Evolutionary conservation across 2,113 vertebrate genomes (phyloP).

Genomic region (Dasyurus viverrinus): DNA sequence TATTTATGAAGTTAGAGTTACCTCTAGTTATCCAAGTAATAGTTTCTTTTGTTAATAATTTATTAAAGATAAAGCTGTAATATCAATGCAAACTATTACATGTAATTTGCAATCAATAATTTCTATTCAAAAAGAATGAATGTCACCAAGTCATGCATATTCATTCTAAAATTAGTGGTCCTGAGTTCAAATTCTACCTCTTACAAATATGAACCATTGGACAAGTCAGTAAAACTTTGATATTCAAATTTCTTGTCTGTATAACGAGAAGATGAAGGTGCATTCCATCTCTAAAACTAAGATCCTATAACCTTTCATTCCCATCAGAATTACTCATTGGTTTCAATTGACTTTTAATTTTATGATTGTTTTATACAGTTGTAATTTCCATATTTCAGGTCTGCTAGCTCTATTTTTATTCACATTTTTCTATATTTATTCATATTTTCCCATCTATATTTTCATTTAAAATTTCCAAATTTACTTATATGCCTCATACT

Average conservation of each 20-base stretch:
- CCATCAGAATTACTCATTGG: neutral
- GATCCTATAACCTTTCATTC: neutral
- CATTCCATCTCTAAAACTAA: neutral
- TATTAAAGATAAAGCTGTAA: neutral
- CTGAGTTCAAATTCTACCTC: neutral
- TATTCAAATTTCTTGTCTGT: neutral
- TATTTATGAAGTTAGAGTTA: neutral
- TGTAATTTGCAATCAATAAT: neutral
- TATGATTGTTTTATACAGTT: neutral
- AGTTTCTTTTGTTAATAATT: neutral
- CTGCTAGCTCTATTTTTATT: neutral
- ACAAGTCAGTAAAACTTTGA: neutral
- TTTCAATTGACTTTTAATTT: neutral
- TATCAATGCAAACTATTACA: neutral
- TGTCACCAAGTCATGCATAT: neutral
- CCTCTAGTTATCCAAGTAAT: neutral
- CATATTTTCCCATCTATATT: neutral
- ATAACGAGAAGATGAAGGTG: neutral
- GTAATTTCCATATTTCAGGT: neutral
- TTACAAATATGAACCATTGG: neutral
- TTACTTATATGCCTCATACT: neutral
- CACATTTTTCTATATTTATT: neutral
- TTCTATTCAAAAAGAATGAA: neutral
- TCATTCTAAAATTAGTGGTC: neutral
- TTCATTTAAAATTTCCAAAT: neutral